Percentiles rank a stretch among this genome's conserved stretches.
phyloP scores from a whole-genome alignment of 1,140 invertebrate genomes.

The Drosophila lowei region DNA sequence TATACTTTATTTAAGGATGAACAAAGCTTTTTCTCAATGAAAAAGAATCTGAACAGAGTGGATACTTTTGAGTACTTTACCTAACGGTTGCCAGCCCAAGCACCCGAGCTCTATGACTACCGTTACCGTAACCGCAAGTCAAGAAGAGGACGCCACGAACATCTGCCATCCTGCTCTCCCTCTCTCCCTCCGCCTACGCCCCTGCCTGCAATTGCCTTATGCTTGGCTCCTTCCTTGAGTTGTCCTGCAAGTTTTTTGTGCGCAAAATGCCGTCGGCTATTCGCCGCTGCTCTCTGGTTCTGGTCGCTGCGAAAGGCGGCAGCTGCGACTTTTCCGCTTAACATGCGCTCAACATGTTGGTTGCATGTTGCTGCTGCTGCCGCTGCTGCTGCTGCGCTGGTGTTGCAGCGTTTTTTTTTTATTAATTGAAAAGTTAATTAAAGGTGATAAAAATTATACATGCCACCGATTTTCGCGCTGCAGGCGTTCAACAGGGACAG shows the following conservation, averaged over 20 bases:
- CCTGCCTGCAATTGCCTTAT: no score
- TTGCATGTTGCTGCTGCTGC: slow-evolving; percentile 26
- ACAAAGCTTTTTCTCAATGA: no score
- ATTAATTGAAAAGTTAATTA: slow-evolving; percentile 83
- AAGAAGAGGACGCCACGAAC: no score
- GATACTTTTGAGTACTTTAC: no score
- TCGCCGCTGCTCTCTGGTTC: slow-evolving; percentile 8
- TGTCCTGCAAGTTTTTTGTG: slow-evolving; percentile 6
- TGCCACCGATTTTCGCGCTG: slow-evolving; percentile 82
- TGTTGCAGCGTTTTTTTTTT: slow-evolving; percentile 60
- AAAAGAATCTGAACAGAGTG: no score
- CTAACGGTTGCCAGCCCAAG: no score
- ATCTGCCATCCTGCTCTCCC: no score
- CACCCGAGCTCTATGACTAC: no score
- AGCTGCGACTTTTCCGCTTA: slow-evolving; percentile 62
- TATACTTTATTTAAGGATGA: no score
- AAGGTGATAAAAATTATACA: slow-evolving; percentile 83
- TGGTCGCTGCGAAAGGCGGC: slow-evolving; percentile 13
- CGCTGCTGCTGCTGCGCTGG: slow-evolving; percentile 25
- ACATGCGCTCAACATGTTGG: slow-evolving; percentile 51
- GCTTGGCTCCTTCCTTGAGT: neutral
- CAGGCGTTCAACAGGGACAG: slow-evolving; percentile 65
- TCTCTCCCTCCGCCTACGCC: no score
- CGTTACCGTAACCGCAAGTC: no score
- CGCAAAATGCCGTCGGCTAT: slow-evolving; percentile 61